Base-by-base conservation (phyloP, 2,888 invertebrate genomes). In the Sclerodermus sp. region DNA sequence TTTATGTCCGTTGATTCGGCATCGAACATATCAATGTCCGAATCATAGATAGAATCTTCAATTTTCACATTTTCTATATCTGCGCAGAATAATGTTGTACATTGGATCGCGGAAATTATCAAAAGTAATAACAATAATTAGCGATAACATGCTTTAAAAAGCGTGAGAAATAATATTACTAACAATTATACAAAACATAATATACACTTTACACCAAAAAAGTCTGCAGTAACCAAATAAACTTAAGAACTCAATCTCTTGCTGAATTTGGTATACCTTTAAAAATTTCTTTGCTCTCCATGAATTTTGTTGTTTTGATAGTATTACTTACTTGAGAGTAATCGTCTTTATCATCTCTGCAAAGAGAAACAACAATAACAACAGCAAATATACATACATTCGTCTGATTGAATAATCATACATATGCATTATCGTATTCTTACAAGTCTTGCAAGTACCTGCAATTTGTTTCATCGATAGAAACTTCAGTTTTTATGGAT, bases 1-100 rank as follows among this genome's bases (percentile, higher is more conserved):
- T 82, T 81, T 42, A 83, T 82, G 42, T 82, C 82, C 1, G 82
- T 76, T 36, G 82, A 77, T 39, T 80, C 80, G 16, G 82, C 81
- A 56, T 81, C 82, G 68, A 83, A 84, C 29, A 83, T 78, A 65
- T 84, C 83, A 73, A 82, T 79, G 61, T 52, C 79, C 73, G 71
- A 76, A 70, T 42, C 54, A 5, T 59, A 53, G 23, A 62, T 54
- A 13, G 59, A 50, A 47, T 67, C 66, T 39, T 67, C 64, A 8
- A 55, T 51, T 47, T 63, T 60, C 43, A 62, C 54, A 38, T 63
- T 60, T 42, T 55, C 63, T 17, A 62, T 48, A 46, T 62, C 69
- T 68, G 47, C 18, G 39, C 44, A 50, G 32, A 47, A 45, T 13
- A 50, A n/a, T n/a, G n/a, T 32, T 46, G 40, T 40, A 16, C 43